Conservation (phyloP, 2,113 vertebrate species). For the Myodes glareolus region DNA sequence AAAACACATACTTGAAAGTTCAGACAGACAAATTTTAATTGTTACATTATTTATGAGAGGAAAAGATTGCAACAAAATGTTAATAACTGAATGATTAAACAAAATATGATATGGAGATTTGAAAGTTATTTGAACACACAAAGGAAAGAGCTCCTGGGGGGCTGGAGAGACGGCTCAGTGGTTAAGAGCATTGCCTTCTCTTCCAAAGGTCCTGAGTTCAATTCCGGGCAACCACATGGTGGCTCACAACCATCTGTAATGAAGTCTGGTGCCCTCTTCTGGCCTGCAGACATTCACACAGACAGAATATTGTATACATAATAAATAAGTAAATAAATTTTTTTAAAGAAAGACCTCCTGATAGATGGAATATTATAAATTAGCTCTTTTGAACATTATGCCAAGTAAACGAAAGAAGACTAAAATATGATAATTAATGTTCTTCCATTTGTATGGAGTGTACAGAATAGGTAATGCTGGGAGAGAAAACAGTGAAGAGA, state of each 20-base stretch:
- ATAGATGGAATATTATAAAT: not conserved
- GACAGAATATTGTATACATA: no score
- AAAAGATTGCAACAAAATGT: not conserved
- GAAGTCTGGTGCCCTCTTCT: no score
- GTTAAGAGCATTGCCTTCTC: no score
- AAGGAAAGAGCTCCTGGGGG: not conserved
- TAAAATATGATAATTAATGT: not conserved
- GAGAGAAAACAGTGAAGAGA: not conserved
- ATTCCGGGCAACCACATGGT: no score
- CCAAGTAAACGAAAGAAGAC: not conserved
- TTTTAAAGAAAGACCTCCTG: not conserved
- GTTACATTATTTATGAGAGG: not conserved
- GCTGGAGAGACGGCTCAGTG: no score
- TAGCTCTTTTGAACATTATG: not conserved
- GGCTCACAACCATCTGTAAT: no score
- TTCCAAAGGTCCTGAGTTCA: no score
- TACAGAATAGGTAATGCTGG: not conserved
- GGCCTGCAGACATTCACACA: no score
- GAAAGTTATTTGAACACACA: not conserved
- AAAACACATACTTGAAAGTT: not conserved
- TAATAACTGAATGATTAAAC: not conserved
- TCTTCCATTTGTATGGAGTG: not conserved
- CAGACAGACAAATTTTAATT: not conserved
- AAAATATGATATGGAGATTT: not conserved
- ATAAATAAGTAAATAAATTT: no score